These are phyloP conservation scores for Xestia rhomboidea DNA, from an alignment of 2,888 invertebrate species.

Conservation along the genomic window DNA sequence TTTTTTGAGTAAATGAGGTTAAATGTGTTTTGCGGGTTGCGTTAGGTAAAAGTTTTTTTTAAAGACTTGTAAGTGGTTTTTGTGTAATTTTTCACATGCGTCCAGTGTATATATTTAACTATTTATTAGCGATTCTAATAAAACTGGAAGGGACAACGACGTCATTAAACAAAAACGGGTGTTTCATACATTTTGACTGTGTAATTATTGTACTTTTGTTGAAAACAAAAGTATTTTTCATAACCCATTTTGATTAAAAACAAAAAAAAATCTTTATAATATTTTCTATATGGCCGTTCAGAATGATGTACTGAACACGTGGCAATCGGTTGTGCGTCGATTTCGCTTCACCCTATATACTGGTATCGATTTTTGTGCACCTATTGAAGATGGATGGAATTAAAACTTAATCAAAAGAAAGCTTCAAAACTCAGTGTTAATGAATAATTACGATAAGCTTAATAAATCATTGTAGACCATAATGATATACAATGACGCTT, in stretches of 20 bases:
- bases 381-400: not conserved
- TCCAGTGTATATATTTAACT: not conserved
- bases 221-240: too few species aligned
- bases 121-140: not conserved
- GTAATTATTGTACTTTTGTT: too few species aligned
- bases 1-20: not conserved
- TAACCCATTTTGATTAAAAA: too few species aligned
- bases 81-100: not conserved
- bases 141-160: not conserved
- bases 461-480: constrained; percentile 42
- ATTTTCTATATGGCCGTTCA: too few species aligned
- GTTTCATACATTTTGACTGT: too few species aligned
- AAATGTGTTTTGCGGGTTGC: not conserved
- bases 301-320: too few species aligned
- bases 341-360: too few species aligned
- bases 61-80: not conserved
- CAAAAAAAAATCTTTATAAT: too few species aligned
- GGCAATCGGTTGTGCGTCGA: too few species aligned
- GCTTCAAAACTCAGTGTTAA: constrained; percentile 20
- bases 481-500: constrained; percentile 40
- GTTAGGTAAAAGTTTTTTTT: not conserved
- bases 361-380: too few species aligned
- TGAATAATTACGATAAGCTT: constrained; percentile 33
- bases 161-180: too few species aligned
- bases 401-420: constrained; percentile 44